Evolutionary conservation across 2,888 invertebrate genomes (phyloP).

Genomic region (Lymantria monacha): DNA sequence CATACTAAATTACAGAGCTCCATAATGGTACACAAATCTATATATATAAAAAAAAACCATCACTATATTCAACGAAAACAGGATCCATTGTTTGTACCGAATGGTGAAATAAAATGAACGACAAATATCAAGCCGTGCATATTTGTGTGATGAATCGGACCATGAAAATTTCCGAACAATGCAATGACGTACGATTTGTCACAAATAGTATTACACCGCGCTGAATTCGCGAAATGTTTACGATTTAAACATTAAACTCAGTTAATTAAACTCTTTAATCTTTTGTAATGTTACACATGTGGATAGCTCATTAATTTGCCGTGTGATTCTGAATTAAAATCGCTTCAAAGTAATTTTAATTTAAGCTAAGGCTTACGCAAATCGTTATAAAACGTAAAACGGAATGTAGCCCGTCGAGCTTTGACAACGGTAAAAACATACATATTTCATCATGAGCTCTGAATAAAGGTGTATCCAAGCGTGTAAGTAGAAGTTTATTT

Average conservation of each 20-base stretch:
- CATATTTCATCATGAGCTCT: conserved; percentile 48
- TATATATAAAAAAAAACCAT: not conserved
- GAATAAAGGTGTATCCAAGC: conserved; percentile 60
- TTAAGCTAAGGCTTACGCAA: conserved; percentile 35
- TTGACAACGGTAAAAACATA: conserved; percentile 39
- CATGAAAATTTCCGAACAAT: conserved; percentile 39
- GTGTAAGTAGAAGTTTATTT: conserved; percentile 73
- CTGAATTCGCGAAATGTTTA: conserved; percentile 41
- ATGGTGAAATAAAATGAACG: conserved; percentile 39
- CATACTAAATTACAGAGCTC: no score
- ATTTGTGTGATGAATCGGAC: conserved; percentile 42
- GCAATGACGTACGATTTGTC: conserved; percentile 41
- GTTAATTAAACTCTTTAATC: conserved; percentile 46
- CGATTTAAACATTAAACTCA: conserved; percentile 37
- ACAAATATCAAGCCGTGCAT: conserved; percentile 38
- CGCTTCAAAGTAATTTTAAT: conserved; percentile 57
- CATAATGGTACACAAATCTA: no score
- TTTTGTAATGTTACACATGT: conserved; percentile 38
- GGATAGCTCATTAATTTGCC: not conserved
- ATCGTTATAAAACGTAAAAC: conserved; percentile 63
- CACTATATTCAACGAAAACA: conserved; percentile 1
- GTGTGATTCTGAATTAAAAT: conserved; percentile 23
- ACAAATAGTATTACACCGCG: conserved; percentile 45
- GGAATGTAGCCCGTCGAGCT: conserved; percentile 45
- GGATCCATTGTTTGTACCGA: conserved; percentile 9